Base-by-base conservation (phyloP, 1,140 invertebrate species). In the Gonioctena quinquepunctata region DNA sequence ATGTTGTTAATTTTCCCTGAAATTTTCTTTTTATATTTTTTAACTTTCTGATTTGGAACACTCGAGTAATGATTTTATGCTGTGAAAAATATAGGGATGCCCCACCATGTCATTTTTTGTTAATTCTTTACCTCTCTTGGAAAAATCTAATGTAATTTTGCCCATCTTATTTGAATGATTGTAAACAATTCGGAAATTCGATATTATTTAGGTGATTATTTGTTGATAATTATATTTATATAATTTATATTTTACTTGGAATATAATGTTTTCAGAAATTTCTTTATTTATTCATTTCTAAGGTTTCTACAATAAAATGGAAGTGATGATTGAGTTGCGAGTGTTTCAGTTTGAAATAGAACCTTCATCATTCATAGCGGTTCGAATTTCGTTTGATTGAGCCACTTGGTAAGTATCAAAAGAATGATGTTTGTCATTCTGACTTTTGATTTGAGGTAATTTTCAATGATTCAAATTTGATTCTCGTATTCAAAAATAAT, bases 241-340 rank as follows among this genome's bases (percentile, higher is more conserved):
- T 54, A 54, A 54, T 54, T 54, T 23, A 54, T 54, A 54, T 23
- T 54, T 23, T 42, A 54, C 18, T 54, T 54, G 52, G 18, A 42
- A 54, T 54, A 54, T 54, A 54, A 54, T 54, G 52, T 54, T 54
- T 54, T 54, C 52, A 54, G 52, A 54, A 18, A 54, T 54, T 54
- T 54, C 33, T 42, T 42, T 42, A 42, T 54, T 54, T 4, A 54
- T 54, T 54, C 8, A 18, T 54, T 54, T 22, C 19, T 54, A 54
- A 54, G 13, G 52, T 54, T 54, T 54, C 22, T 23, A 5, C 52
- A 54, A 23, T 7, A 5, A 54, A 54, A 54, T 42, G n/a, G 6
- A 42, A 42, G n/a, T n/a, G n/a, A n/a, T n/a, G n/a, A n/a, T n/a
- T n/a, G n/a, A n/a, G n/a, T n/a, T n/a, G n/a, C n/a, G n/a, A n/a